A percentile compares a stretch with the other conserved stretches of the same genome.
Conservation (phyloP, 2,797 vertebrate species). For the Nannoperca obscura region DNA sequence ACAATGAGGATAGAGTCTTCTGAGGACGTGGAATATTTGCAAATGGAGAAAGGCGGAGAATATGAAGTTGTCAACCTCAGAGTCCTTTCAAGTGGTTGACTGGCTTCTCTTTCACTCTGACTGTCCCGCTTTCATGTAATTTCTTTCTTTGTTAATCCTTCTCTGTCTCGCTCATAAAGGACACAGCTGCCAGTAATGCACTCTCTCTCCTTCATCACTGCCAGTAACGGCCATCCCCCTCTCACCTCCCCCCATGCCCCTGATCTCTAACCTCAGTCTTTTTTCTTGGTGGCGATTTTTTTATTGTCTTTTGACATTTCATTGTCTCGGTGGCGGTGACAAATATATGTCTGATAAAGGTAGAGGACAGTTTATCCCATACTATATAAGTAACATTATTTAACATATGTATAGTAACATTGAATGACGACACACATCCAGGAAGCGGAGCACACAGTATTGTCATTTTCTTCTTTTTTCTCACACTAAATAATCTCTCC, state of each 20-base stretch:
- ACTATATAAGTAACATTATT: neutral
- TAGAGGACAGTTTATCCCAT: too few species aligned
- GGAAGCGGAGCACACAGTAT: neutral
- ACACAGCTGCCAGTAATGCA: constrained; percentile 87
- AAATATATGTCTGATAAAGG: neutral
- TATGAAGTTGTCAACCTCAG: constrained; percentile 87
- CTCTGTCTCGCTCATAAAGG: constrained; percentile 88
- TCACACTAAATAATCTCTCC: neutral
- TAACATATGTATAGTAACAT: neutral
- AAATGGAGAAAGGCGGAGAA: constrained; percentile 79
- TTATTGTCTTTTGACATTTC: constrained; percentile 10
- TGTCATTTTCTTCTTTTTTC: neutral
- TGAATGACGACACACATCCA: neutral
- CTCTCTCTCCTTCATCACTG: constrained; percentile 83
- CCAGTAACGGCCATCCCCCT: constrained; percentile 84
- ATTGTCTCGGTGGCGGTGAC: neutral
- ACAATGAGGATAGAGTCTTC: constrained; percentile 44
- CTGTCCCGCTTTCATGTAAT: constrained; percentile 85
- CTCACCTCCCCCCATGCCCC: constrained; percentile 40
- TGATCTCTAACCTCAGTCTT: constrained; percentile 41
- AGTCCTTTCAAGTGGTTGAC: constrained; percentile 87
- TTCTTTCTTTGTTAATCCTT: constrained; percentile 82
- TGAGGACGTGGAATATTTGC: constrained; percentile 84
- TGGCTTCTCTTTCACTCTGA: constrained; percentile 86
- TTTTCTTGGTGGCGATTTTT: constrained; percentile 42